These are phyloP conservation scores for Drosophila yooni DNA, from an alignment of 2,888 invertebrate genomes.

Conservation along the genomic window DNA sequence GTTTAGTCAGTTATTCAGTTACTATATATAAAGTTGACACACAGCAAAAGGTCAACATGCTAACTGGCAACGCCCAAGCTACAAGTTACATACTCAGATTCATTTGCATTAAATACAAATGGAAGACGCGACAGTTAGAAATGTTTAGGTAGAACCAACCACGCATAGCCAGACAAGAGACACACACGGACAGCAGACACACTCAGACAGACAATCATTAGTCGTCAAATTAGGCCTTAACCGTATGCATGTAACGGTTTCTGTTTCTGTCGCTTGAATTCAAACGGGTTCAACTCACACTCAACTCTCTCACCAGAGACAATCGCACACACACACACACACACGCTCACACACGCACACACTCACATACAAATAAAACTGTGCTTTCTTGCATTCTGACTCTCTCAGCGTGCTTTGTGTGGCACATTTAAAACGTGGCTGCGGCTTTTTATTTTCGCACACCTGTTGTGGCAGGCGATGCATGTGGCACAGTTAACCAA, in stretches of 20 bases:
- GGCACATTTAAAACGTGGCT: constrained; percentile 10
- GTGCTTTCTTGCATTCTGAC: constrained; percentile 52
- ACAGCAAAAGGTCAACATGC: neutral
- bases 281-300: constrained; percentile 32
- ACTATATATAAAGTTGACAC: neutral
- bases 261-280: constrained; percentile 32
- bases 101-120: constrained; percentile 38
- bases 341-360: neutral
- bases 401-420: constrained; percentile 31
- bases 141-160: neutral
- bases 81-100: constrained; percentile 13
- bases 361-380: constrained; percentile 7
- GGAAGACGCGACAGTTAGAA: neutral
- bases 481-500: constrained; percentile 47
- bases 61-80: constrained; percentile 24
- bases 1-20: neutral
- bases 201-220: constrained; percentile 7
- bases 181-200: neutral
- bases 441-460: constrained; percentile 46
- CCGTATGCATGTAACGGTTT: constrained; percentile 74
- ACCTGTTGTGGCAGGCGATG: constrained; percentile 57
- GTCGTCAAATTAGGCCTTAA: constrained; percentile 58
- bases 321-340: neutral
- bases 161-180: neutral
- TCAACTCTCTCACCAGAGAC: constrained; percentile 11